These are phyloP conservation scores for Canis aureus DNA, from an alignment of 2,113 vertebrate genomes.

Conservation along the genomic window DNA sequence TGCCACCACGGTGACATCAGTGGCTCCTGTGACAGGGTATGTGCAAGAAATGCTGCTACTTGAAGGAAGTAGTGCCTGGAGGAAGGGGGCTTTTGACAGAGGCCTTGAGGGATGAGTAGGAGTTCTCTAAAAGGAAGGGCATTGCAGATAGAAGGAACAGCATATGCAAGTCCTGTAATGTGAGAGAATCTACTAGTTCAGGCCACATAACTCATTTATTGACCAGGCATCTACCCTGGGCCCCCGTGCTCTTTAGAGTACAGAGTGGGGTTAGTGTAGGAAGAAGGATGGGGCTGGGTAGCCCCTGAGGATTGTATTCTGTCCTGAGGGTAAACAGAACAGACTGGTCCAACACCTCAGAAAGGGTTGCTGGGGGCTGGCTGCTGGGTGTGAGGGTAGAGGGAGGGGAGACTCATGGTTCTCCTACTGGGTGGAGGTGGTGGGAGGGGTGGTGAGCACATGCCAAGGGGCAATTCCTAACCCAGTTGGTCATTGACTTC, in stretches of 20 bases:
- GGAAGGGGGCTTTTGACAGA: not conserved
- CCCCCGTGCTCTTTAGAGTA: not conserved
- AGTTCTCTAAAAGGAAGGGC: not conserved
- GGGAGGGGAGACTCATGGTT: not conserved
- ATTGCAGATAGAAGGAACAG: not conserved
- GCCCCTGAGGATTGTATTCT: not conserved
- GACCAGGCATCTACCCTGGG: not conserved
- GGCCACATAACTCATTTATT: fast-evolving
- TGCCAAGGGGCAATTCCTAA: not conserved
- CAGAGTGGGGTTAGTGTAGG: not conserved
- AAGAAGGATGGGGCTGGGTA: fast-evolving
- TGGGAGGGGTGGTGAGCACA: not conserved
- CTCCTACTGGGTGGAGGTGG: not conserved
- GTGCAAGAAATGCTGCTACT: no score
- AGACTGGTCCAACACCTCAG: not conserved
- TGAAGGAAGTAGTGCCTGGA: not conserved
- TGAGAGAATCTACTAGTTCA: fast-evolving
- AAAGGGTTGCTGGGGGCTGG: not conserved
- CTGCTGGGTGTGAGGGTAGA: no score
- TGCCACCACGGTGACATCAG: not conserved
- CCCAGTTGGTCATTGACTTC: no score
- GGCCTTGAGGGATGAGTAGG: not conserved
- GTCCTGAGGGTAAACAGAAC: not conserved
- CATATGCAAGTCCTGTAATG: not conserved
- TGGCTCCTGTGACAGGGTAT: no score